Conservation (phyloP, 1,140 invertebrate species). For the Dendrolimus kikuchii region DNA sequence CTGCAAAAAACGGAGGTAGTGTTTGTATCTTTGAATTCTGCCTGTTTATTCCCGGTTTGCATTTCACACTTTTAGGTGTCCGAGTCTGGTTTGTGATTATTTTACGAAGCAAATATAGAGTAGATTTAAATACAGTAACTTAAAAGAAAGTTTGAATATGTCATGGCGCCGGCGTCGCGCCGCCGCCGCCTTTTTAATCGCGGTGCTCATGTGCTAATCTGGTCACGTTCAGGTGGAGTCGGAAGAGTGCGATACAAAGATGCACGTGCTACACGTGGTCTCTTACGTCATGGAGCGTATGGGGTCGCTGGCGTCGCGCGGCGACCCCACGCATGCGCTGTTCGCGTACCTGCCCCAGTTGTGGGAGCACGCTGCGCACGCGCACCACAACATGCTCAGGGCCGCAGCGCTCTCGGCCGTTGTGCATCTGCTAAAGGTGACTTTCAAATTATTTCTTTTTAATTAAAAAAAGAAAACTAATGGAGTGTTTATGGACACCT, state of each 20-base stretch:
- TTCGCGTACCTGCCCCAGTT: conserved; percentile 88
- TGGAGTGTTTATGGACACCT: no score
- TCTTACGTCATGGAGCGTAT: conserved; percentile 92
- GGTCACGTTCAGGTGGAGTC: conserved; percentile 78
- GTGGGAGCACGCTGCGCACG: conserved; percentile 89
- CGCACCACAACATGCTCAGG: conserved; percentile 91
- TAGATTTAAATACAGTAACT: no score
- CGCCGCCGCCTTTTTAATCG: no score
- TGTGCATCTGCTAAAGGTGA: conserved; percentile 84
- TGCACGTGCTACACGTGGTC: conserved; percentile 91
- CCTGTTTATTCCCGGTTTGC: no score
- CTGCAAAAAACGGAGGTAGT: no score
- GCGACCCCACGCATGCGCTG: conserved; percentile 80
- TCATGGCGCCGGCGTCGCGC: no score
- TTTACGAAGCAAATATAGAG: no score
- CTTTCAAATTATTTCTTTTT: background rate
- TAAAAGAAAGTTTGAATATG: no score
- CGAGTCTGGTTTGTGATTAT: no score
- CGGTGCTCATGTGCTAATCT: conserved; percentile 1
- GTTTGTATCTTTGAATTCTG: no score
- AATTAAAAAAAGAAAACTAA: background rate
- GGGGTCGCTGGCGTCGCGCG: conserved; percentile 78
- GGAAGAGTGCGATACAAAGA: conserved; percentile 95
- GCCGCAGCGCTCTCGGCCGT: conserved; percentile 93
- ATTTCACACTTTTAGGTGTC: no score